These are phyloP conservation scores for Bemisia tabaci DNA, from an alignment of 1,140 invertebrate genomes.

Conservation along the genomic window DNA sequence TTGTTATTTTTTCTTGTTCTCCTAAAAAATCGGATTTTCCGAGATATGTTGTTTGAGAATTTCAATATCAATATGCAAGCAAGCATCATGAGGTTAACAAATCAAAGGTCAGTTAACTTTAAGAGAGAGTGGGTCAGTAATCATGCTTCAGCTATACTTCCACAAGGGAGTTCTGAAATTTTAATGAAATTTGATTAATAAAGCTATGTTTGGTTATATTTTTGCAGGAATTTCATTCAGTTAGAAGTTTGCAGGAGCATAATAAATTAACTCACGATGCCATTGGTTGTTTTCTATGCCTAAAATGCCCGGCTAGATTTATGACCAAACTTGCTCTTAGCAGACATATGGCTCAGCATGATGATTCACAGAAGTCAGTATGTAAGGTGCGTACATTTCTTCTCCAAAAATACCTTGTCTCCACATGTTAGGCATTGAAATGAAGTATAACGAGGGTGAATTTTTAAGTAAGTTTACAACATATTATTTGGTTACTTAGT, in stretches of 20 bases:
- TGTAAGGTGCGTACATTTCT: slow-evolving; percentile 14
- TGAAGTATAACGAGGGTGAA: no score
- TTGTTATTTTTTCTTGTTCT: no score
- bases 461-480: no score
- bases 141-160: neutral
- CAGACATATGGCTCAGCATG: slow-evolving; percentile 15
- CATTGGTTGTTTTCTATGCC: slow-evolving; percentile 13
- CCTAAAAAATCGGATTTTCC: no score
- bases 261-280: slow-evolving; percentile 12
- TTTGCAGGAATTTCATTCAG: slow-evolving; percentile 8
- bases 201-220: neutral
- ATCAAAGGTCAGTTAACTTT: no score
- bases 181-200: neutral
- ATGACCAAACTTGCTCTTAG: slow-evolving; percentile 12
- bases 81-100: neutral
- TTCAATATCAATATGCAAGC: no score
- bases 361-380: slow-evolving; percentile 10
- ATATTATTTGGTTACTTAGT: no score
- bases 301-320: slow-evolving; percentile 4
- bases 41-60: no score
- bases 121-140: no score
- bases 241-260: slow-evolving; percentile 15
- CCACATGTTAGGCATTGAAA: no score
- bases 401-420: no score
- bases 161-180: neutral